Evolutionary conservation across 2,113 vertebrate genomes (phyloP).

Genomic region (Chaenogobius annularis): DNA sequence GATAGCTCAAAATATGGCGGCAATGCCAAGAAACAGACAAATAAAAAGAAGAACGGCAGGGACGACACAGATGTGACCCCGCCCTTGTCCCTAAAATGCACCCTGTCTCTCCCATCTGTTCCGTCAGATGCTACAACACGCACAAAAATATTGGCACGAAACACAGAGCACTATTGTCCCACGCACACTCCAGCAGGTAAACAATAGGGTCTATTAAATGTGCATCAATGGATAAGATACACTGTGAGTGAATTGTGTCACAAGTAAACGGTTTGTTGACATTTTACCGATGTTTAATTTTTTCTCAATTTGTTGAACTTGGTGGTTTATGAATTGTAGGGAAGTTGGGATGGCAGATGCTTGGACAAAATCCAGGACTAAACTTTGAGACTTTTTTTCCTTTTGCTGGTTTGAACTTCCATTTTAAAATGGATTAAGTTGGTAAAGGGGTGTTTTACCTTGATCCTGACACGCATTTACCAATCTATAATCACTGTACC

Average conservation of each 20-base stretch:
- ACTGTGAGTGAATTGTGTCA: not conserved
- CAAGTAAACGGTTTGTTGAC: not conserved
- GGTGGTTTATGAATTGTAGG: not conserved
- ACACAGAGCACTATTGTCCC: conserved; percentile 30
- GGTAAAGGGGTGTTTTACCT: not conserved
- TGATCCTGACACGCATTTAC: not conserved
- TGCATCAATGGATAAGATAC: not conserved
- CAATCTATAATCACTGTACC: not conserved
- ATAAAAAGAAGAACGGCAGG: conserved; percentile 41
- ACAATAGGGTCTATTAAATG: not conserved
- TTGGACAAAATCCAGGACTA: not conserved
- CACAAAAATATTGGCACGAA: conserved; percentile 20
- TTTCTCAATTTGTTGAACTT: not conserved
- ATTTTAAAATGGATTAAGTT: not conserved
- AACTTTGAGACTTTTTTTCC: not conserved
- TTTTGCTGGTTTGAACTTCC: not conserved
- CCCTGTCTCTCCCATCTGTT: conserved; percentile 65
- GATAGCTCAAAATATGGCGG: conserved; percentile 39
- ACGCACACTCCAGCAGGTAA: conserved; percentile 53
- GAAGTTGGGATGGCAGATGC: not conserved
- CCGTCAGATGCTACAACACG: conserved; percentile 46
- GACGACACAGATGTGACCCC: conserved; percentile 67
- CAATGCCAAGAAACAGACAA: conserved; percentile 42
- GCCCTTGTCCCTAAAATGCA: conserved; percentile 63
- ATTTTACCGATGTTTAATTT: not conserved